phyloP scores from a whole-genome alignment of 2,888 invertebrate species.

The Mythimna lalbum region DNA sequence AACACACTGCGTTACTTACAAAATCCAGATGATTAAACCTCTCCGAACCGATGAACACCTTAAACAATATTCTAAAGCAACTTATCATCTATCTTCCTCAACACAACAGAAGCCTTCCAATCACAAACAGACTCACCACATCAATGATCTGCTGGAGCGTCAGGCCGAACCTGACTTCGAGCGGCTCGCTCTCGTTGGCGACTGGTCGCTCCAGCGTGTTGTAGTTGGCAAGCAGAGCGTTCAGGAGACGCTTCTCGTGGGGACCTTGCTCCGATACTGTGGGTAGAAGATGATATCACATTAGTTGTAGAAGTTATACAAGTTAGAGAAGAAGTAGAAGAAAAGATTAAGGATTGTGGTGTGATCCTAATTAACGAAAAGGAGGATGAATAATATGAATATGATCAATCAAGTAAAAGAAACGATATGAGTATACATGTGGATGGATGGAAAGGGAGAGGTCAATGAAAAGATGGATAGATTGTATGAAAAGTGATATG shows the following conservation, averaged over 20 bases:
- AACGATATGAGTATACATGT: no score
- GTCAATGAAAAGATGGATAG: no score
- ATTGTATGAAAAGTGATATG: no score
- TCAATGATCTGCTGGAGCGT: slow-evolving; percentile 98
- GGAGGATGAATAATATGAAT: no score
- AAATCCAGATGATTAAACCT: background rate
- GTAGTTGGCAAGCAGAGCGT: slow-evolving; percentile 95
- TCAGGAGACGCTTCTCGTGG: slow-evolving; percentile 96
- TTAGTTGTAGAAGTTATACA: background rate
- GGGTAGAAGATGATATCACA: slow-evolving; percentile 59
- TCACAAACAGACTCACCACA: slow-evolving; percentile 93
- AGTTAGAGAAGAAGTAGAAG: no score
- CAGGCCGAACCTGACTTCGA: slow-evolving; percentile 97
- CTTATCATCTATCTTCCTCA: slow-evolving; percentile 39
- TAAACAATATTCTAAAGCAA: background rate
- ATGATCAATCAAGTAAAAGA: no score
- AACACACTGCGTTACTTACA: background rate
- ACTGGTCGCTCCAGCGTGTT: slow-evolving; percentile 97
- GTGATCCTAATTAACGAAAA: no score
- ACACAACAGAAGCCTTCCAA: slow-evolving; percentile 43
- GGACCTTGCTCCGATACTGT: slow-evolving; percentile 96
- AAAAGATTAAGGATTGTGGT: no score
- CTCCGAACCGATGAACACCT: background rate
- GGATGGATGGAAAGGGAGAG: no score
- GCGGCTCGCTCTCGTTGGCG: slow-evolving; percentile 97